These are phyloP conservation scores for Drosophila ezoana DNA, from an alignment of 2,888 invertebrate genomes.

Conservation along the genomic window DNA sequence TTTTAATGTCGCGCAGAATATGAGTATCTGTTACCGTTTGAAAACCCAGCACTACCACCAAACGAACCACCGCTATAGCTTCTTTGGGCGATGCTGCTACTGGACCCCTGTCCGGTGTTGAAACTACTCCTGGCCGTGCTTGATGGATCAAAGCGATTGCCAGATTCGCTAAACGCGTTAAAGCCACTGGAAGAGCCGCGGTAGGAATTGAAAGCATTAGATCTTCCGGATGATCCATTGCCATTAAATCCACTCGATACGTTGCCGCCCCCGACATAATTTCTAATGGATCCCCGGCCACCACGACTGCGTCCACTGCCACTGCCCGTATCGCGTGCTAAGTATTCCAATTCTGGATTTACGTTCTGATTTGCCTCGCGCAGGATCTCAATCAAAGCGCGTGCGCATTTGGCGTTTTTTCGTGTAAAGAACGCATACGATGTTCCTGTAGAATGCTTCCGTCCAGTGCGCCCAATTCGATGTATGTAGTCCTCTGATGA, in stretches of 20 bases:
- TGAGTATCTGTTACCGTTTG: constrained; percentile 44
- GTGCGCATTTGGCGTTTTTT: constrained; percentile 93
- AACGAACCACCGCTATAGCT: constrained; percentile 15
- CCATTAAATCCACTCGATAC: constrained; percentile 6
- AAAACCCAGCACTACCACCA: constrained; percentile 24
- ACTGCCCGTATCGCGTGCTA: constrained; percentile 88
- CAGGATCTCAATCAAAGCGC: constrained; percentile 93
- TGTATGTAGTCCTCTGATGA: constrained; percentile 98
- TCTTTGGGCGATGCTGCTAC: not conserved
- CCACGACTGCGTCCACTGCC: constrained; percentile 84
- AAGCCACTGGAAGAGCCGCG: constrained; percentile 9
- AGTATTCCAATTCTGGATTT: constrained; percentile 92
- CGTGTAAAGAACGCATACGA: constrained; percentile 98
- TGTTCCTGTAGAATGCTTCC: constrained; percentile 93
- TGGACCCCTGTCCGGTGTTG: not conserved
- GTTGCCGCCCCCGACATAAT: constrained; percentile 9
- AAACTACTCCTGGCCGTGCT: not conserved
- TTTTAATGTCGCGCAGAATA: constrained; percentile 31
- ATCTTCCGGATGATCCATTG: constrained; percentile 14
- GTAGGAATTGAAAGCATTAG: constrained; percentile 13
- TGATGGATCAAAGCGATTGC: constrained; percentile 15
- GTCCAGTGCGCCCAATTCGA: constrained; percentile 96
- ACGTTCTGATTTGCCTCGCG: constrained; percentile 95
- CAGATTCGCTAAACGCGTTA: constrained; percentile 26
- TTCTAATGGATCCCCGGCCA: constrained; percentile 41